phyloP scores from a whole-genome alignment of 2,888 invertebrate species.

The Hemithea aestivaria region DNA sequence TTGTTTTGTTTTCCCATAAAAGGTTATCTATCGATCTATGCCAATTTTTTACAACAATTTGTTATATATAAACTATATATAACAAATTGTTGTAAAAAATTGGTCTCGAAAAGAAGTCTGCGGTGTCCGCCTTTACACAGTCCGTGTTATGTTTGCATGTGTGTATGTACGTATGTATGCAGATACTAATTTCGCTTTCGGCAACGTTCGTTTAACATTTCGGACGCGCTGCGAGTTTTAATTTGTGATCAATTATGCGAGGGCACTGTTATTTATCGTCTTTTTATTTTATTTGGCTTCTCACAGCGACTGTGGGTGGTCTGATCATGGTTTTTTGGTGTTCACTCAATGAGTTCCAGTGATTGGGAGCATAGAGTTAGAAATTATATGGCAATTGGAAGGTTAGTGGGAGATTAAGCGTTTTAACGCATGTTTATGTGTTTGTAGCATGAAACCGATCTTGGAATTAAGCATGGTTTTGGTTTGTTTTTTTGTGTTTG shows the following conservation, averaged over 20 bases:
- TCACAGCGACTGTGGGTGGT: slow-evolving; percentile 73
- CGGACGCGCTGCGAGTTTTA: slow-evolving; percentile 75
- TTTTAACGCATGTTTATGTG: slow-evolving; percentile 12
- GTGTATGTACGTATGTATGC: slow-evolving; percentile 41
- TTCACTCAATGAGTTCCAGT: slow-evolving; percentile 69
- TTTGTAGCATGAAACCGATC: too few relatives aligned
- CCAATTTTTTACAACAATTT: too few relatives aligned
- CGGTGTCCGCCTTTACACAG: too few relatives aligned
- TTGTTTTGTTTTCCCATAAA: too few relatives aligned
- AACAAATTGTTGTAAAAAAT: too few relatives aligned
- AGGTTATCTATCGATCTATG: too few relatives aligned
- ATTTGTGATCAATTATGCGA: slow-evolving; percentile 79
- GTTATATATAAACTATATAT: too few relatives aligned
- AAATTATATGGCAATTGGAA: slow-evolving; percentile 30
- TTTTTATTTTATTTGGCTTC: slow-evolving; percentile 77
- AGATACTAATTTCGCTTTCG: slow-evolving; percentile 71
- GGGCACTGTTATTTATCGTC: slow-evolving; percentile 75
- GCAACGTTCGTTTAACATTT: slow-evolving; percentile 71
- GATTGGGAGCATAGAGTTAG: slow-evolving; percentile 62
- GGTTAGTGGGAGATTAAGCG: slow-evolving; percentile 21
- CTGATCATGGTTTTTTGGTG: slow-evolving; percentile 73
- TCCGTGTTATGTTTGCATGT: too few relatives aligned
- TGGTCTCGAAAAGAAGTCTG: too few relatives aligned
- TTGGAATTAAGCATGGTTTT: neutral
- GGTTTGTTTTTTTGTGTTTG: neutral